phyloP scores from a whole-genome alignment of 53 echinoderm and acorn worm genomes.

The Arbacia lixula region DNA sequence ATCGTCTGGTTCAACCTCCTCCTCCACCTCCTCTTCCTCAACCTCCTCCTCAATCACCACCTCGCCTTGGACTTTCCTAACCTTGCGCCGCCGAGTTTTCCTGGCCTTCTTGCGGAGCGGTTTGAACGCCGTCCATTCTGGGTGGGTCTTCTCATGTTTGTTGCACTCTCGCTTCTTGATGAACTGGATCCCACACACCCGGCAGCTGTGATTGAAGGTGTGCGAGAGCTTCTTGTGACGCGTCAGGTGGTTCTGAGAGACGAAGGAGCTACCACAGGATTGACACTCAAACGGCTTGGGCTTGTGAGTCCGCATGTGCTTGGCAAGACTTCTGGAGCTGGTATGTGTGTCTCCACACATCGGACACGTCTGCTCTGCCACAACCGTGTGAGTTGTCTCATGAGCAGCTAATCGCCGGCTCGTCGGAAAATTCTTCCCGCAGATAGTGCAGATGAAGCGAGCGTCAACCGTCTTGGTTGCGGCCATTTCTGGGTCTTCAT shows the following conservation, averaged over 20 bases:
- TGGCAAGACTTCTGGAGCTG: slow-evolving; percentile 12
- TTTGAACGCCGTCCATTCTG: slow-evolving; percentile 17
- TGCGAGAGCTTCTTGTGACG: slow-evolving; percentile 31
- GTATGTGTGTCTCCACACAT: slow-evolving; percentile 5
- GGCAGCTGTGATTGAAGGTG: slow-evolving; percentile 18
- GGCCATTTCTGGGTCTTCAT: not conserved
- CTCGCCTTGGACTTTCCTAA: not conserved
- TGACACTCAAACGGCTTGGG: slow-evolving; percentile 28
- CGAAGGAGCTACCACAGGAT: slow-evolving; percentile 11
- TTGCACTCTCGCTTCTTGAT: slow-evolving; percentile 32
- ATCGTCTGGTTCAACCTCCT: slow-evolving; percentile 17
- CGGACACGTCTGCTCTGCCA: not conserved
- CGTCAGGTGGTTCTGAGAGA: slow-evolving; percentile 2
- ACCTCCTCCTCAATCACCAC: not conserved
- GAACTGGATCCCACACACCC: slow-evolving; percentile 42
- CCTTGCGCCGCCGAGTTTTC: not conserved
- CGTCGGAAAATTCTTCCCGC: slow-evolving; percentile 49
- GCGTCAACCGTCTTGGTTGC: not conserved
- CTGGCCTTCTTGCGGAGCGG: slow-evolving; percentile 1
- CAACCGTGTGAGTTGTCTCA: not conserved
- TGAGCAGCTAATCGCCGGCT: slow-evolving; percentile 35
- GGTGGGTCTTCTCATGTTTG: slow-evolving; percentile 29
- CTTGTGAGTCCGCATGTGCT: slow-evolving; percentile 44
- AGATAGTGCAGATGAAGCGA: slow-evolving; percentile 29
- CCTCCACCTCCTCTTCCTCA: not conserved